Evolutionary conservation across 1,140 invertebrate species (phyloP).

Genomic region (Bombus balteatus): DNA sequence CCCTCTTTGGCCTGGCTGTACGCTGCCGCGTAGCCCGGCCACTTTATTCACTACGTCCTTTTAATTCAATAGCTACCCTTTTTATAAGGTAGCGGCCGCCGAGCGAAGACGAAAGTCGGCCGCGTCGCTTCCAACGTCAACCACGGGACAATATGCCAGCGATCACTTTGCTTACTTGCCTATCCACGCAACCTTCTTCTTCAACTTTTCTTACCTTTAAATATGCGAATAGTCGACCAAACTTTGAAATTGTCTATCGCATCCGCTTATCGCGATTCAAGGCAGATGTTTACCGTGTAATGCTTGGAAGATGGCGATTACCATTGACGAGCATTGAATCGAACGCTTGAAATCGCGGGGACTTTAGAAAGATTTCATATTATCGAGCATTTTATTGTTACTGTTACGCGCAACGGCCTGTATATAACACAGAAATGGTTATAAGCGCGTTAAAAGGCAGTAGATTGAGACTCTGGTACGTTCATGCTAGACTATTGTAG

Average conservation of each 20-base stretch:
- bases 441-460: neutral
- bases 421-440: neutral
- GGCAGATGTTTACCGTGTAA: neutral
- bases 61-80: slow-evolving; percentile 79
- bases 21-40: slow-evolving; percentile 36
- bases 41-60: slow-evolving; percentile 72
- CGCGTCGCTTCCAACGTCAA: slow-evolving; percentile 39
- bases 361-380: neutral
- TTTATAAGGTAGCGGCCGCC: slow-evolving; percentile 64
- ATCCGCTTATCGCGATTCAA: neutral
- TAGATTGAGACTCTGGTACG: neutral
- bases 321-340: neutral
- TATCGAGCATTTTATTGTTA: too few relatives aligned
- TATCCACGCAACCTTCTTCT: neutral
- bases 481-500: neutral
- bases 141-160: slow-evolving; percentile 14
- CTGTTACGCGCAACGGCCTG: too few relatives aligned
- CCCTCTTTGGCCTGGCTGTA: slow-evolving; percentile 4
- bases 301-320: neutral
- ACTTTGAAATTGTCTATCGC: neutral
- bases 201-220: neutral
- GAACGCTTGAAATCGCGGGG: neutral
- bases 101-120: slow-evolving; percentile 60
- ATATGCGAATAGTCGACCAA: neutral
- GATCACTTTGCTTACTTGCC: neutral